Evolutionary conservation across 2,888 invertebrate genomes (phyloP), one percentile per base, ranked within the genome.

Genomic region (Steinernema carpocapsae): DNA sequence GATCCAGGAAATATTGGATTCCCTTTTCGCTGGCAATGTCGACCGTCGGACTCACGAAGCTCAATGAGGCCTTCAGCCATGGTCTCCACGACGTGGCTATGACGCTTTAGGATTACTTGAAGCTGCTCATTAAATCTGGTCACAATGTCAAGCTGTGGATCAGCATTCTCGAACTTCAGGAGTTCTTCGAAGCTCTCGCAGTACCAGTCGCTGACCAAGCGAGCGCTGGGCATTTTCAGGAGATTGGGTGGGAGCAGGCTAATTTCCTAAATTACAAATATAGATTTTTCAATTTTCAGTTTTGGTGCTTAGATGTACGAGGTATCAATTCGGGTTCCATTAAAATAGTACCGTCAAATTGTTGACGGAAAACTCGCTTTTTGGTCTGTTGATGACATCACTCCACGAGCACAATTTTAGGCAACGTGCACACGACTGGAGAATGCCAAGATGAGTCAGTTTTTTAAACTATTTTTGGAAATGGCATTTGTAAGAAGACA

Each of bases 1-100:
- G 91, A 89, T 99, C 97, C 79, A 99, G 90, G 90, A 99, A 99
- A 90, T 99, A 99, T 90, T 99, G 97, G 87, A 99, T 94, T 84
- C 94, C 94, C 89, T 94, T 93, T 89, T 90, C 89, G 29, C 88
- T 86, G 12, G 92, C 91, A 86, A 87, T 86, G 76, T 96, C 94
- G 45, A 95, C 91, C 90, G 87, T 94, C 93, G 0, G 93, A 93
- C 88, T 97, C 96, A 88, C 96, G 95, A 87, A 99, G 91, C 89
- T 99, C 97, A 78, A 97, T 91, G 71, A 94, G 93, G 0, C 97
- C 99, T 86, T 90, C 89, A 0, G 99, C 97, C 97, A 99, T 99
- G 42, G 97, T 97, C 88, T 96, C 95, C 12, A 99, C 97, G 0
- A 99, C 97, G 89, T 96, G 94, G 3, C 93, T 92, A 90, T 99